Base-by-base conservation (phyloP, 2,113 vertebrate genomes). In the Halichoerus grypus region DNA sequence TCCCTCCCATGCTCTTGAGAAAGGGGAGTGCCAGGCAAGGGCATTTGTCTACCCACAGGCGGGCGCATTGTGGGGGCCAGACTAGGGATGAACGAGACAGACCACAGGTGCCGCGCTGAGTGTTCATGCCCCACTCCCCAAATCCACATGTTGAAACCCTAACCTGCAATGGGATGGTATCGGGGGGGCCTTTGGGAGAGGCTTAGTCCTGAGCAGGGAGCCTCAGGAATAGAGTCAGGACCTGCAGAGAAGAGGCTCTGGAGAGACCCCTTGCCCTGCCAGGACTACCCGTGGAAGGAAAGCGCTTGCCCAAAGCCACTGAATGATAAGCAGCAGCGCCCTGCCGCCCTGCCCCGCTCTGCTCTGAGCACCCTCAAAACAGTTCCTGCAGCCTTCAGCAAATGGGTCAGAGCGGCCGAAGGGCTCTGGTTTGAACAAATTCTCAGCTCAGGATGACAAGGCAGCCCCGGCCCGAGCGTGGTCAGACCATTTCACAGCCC, bases 341-440 rank as follows among this genome's bases (percentile, higher is more conserved):
- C 0, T 0, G 3, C 19, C 3, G 3, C 72, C 15, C 9, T 9
- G 0, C 16, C 55, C 1, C 5, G 1, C 22, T 12, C 76, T 24
- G 0, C 4, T 6, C 22, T 1, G 7, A 61, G 36, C 4, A 11
- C 15, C 3, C 33, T 74, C 5, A 18, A 15, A 8, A 46, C 10
- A 5, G 3, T 11, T 14, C n/a, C 71, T 53, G 55, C 49, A 3
- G 24, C 55, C 33, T 71, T 18, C 1, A 0, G 7, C 11, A 82
- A 22, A 19, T 1, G 12, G 77, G 51, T 10, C 2, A 0, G 24
- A 42, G 7, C 6, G 3, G 6, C 16, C 3, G 0, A 14, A 33
- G 31, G 12, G 53, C 0, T 0, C 15, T 11, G 3, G 19, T 61
- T 3, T 12, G n/a, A 79, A 10, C 0, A 1, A 65, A 31, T 1